Conservation (phyloP, 1,140 invertebrate species). For the Nasonia giraulti region DNA sequence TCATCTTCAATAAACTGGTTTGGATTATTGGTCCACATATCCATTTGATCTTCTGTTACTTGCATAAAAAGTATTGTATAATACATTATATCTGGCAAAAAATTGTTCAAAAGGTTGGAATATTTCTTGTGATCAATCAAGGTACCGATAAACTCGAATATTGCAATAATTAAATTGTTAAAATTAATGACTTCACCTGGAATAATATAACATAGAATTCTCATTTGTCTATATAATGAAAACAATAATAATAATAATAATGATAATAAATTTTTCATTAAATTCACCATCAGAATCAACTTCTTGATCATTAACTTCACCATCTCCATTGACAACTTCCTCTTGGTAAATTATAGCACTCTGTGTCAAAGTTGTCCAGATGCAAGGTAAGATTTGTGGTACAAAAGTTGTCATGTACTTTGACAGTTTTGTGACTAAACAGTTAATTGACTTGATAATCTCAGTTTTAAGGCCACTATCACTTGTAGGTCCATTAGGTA, state of each 20-base stretch:
- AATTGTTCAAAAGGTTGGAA: constrained; percentile 79
- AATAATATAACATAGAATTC: constrained; percentile 53
- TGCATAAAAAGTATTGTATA: constrained; percentile 86
- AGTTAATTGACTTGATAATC: constrained; percentile 82
- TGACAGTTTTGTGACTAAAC: constrained; percentile 79
- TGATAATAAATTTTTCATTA: constrained; percentile 61
- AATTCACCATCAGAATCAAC: constrained; percentile 76
- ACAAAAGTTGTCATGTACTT: constrained; percentile 81
- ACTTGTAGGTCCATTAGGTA: constrained; percentile 76
- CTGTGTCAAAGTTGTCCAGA: constrained; percentile 83
- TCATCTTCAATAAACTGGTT: constrained; percentile 88
- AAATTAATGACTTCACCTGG: constrained; percentile 83
- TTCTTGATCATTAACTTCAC: constrained; percentile 70
- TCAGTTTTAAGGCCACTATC: constrained; percentile 84
- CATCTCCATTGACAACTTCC: constrained; percentile 77
- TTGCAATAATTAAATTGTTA: constrained; percentile 83
- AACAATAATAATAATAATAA: not conserved
- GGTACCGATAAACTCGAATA: constrained; percentile 84
- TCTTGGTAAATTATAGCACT: constrained; percentile 81
- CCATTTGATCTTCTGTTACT: constrained; percentile 85
- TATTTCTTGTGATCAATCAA: constrained; percentile 80
- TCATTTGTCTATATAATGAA: not conserved
- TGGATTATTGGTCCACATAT: constrained; percentile 82
- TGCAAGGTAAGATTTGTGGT: constrained; percentile 79
- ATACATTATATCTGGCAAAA: constrained; percentile 83